Percentiles rank a stretch among this genome's conserved stretches.
Conservation (phyloP, 2,113 vertebrate genomes). For the Tragelaphus strepsiceros region DNA sequence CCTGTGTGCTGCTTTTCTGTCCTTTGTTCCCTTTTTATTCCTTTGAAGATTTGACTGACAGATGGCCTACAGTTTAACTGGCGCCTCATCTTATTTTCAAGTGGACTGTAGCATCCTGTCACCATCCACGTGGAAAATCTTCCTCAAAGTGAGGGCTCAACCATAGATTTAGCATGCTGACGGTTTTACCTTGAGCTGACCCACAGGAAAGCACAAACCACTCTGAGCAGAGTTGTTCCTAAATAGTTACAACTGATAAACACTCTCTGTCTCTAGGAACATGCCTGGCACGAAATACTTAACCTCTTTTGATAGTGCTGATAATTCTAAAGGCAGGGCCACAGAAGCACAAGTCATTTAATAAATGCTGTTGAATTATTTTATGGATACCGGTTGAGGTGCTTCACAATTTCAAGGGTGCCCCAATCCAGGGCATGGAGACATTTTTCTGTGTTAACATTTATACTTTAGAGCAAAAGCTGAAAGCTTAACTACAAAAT, state of each 20-base stretch:
- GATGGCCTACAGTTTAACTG: neutral
- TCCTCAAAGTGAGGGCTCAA: neutral
- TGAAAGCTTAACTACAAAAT: slow-evolving; percentile 4
- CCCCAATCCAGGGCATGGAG: neutral
- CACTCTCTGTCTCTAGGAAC: neutral
- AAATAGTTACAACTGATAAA: neutral
- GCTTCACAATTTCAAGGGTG: neutral
- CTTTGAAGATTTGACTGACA: neutral
- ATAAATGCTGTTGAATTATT: neutral
- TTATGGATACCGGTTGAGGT: neutral
- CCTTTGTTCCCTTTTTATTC: neutral
- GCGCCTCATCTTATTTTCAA: neutral
- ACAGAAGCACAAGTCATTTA: neutral
- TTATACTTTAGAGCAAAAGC: neutral
- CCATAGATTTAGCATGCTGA: neutral
- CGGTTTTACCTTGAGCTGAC: neutral
- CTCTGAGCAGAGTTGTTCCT: neutral
- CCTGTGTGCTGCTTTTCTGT: neutral
- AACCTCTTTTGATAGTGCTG: neutral
- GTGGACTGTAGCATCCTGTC: neutral
- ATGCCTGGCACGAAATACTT: neutral
- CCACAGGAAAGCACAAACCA: neutral
- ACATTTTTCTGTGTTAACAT: neutral
- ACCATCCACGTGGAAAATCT: neutral
- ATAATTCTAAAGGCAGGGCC: neutral